Base-by-base conservation (phyloP, 2,888 invertebrate species). In the Drosophila cognata region DNA sequence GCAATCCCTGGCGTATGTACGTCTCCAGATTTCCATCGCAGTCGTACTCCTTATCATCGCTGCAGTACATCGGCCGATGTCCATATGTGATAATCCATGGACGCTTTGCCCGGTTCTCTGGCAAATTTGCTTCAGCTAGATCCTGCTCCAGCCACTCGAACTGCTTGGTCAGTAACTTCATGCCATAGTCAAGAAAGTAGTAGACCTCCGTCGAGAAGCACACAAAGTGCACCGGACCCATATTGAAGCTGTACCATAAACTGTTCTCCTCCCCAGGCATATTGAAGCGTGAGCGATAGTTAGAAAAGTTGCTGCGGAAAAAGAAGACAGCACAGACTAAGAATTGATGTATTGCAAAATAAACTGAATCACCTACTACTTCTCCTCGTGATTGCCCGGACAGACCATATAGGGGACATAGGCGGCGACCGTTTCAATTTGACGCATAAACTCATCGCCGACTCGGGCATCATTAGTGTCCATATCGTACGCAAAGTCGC, bases 401-500 rank as follows among this genome's bases (percentile, higher is more conserved):
- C 97, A 0, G 1, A 97, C 97, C 97, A 97, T 97, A 92, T 99
- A 99, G 0, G 99, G 99, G 80, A 98, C 94, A 92, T 96, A 96
- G 29, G 97, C 97, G n/a, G 99, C 98, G 50, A 99, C 94, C 2
- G 97, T 95, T 94, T 99, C 96, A 66, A 99, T 96, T 94, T 98
- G 97, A 8, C 96, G 94, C 98, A 99, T 98, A 93, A 98, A 99
- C 92, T 96, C 95, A 94, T 99, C 99, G 0, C 99, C 99, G 41
- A 97, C 96, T 61, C 94, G 93, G 1, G 96, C 98, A 91, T 98
- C 94, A 93, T 97, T 94, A 78, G 95, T 94, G 92, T 98, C 94
- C 97, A 99, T 97, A 93, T 99, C 97, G 93, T 99, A 99, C 0
- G 98, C 99, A 94, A 99, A 98, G 94, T 99, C 99, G 0, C 98